Base-by-base conservation (phyloP, 2,888 invertebrate genomes). In the Bruchidius siliquastri region DNA sequence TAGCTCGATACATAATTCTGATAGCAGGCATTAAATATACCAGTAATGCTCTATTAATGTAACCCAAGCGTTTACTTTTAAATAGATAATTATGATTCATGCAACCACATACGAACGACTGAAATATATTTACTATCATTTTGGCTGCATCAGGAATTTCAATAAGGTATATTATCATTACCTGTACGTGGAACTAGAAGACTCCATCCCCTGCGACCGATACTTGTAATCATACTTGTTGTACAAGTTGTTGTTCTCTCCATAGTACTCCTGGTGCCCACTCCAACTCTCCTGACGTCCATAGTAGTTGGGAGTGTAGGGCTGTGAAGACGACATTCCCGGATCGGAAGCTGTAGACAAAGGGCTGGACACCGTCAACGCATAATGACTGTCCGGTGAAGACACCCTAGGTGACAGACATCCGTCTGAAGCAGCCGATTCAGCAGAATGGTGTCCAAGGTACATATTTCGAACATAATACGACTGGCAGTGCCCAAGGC, bases 311-410 rank as follows among this genome's bases (percentile, higher is more conserved):
- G 86, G 85, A 26, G 84, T 83, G 81, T 86, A 86, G 13, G 84
- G 84, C 75, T 86, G 85, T 18, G 85, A 84, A 20, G 86, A 86
- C 18, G 86, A 86, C 83, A 86, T 85, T 21, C 85, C 85, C 72
- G 85, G 83, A 75, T 85, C 85, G 2, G 84, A 84, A 20, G 81
- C 77, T 68, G 81, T 80, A 8, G 84, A 83, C 71, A 82, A 75
- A 0, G 84, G 84, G 74, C 84, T 85, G 32, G 83, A 81, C 72
- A 83, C 81, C 20, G 82, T 82, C 71, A 83, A 72, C 67, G 82
- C 79, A 80, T 83, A 84, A 76, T 82, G 82, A 73, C 83, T 84
- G 71, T 85, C 86, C 2, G 86, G 86, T 72, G 86, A 84, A 8
- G 85, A 86, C 69, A 84, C 81, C 72, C 85, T 81, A 21, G 86